A percentile compares a stretch with the other conserved stretches of the same genome.
These are phyloP conservation scores for Lycia hirtaria DNA, from an alignment of 2,888 invertebrate species.

Conservation along the genomic window DNA sequence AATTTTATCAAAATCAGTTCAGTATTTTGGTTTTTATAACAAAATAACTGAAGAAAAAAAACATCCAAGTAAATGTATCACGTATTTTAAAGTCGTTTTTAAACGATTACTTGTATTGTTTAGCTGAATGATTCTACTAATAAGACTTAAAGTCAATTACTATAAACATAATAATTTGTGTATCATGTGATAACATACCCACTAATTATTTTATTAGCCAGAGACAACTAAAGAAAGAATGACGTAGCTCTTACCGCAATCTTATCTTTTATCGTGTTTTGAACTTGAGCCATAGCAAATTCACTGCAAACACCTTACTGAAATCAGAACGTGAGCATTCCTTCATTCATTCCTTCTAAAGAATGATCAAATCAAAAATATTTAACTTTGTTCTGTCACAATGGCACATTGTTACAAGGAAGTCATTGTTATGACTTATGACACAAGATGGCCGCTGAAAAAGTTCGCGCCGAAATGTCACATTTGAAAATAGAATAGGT, in stretches of 20 bases:
- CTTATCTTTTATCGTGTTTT: constrained; percentile 13
- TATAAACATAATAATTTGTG: no score
- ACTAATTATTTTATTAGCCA: background rate
- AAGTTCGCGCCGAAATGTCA: constrained; percentile 26
- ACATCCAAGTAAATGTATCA: no score
- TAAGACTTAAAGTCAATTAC: no score
- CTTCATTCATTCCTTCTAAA: constrained; percentile 13
- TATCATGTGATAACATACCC: background rate
- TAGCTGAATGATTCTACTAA: no score
- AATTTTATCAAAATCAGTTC: no score
- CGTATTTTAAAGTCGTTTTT: no score
- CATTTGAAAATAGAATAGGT: constrained; percentile 35
- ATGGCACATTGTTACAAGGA: constrained; percentile 26
- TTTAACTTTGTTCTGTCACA: constrained; percentile 16
- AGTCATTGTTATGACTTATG: constrained; percentile 24
- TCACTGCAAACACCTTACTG: constrained; percentile 9
- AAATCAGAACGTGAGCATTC: constrained; percentile 19
- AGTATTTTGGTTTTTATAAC: no score
- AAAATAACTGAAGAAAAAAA: no score
- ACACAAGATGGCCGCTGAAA: constrained; percentile 27
- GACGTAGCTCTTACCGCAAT: constrained; percentile 2
- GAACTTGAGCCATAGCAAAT: constrained; percentile 5
- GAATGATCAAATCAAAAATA: constrained; percentile 18
- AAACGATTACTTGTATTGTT: no score
- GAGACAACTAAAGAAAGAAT: constrained; percentile 8